Evolutionary conservation across 2,113 vertebrate species (phyloP), one percentile per base, ranked within the genome.

Genomic region (Aegithalos caudatus): DNA sequence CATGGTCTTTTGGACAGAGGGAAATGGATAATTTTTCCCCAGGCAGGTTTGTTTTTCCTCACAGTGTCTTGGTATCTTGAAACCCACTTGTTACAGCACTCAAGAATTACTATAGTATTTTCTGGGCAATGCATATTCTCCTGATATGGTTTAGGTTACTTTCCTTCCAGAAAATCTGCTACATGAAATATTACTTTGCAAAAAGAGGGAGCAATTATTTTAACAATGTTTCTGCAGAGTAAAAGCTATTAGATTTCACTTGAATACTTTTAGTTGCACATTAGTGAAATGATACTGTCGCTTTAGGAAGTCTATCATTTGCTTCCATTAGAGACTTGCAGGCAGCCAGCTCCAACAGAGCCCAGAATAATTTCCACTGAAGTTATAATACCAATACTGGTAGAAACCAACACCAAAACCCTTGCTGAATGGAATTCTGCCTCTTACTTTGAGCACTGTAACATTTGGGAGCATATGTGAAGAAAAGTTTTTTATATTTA

Each of bases 171-270:
- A 89, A 69, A 74, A 69, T 45, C 37, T 86, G 53, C 40, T 72
- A 76, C 76, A 60, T 84, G 73, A 96, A 96, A 64, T 54, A 97
- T 65, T 79, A 88, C 77, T 93, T 96, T 84, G 69, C 20, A 58
- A 82, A 71, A 97, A 96, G 82, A 85, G 40, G 81, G 61, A 97
- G 45, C 74, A 97, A 97, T 97, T 97, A 95, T 97, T 96, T 97
- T 91, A 95, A 97, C 92, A 92, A 96, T 87, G 58, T 94, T 97
- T 96, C 88, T 93, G 87, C 64, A 51, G 53, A 91, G 61, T 93
- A 62, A 83, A 90, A 95, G 81, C 79, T 96, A 93, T 97, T 97
- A 91, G 69, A 94, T 97, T 97, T 97, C 93, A 91, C 70, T 92
- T 66, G 73, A 95, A 96, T 84, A 97, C 62, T 97, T 94, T 90